Base-by-base conservation (phyloP, 2,888 invertebrate genomes). In the Lycocerus yunnanus region DNA sequence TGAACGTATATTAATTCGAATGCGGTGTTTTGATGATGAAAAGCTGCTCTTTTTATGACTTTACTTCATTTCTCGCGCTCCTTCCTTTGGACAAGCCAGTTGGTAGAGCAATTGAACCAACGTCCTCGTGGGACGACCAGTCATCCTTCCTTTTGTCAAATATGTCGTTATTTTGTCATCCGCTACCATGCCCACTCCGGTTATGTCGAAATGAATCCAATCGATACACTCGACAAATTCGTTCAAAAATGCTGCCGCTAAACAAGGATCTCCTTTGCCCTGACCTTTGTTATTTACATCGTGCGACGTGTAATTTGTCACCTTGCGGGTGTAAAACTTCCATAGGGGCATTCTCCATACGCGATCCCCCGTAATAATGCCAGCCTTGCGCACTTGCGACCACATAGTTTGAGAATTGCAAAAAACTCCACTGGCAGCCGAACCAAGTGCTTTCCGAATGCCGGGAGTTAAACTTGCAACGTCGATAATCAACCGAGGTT, bases 401-500 rank as follows among this genome's bases (percentile, higher is more conserved):
- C 89, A 91, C 83, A 90, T 84, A 1, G 84, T 83, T 68, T 87
- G 86, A 9, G 89, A 89, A 81, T 89, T 91, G 68, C 88, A 88
- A 82, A 88, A 91, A 9, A 89, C 90, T 8, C 89, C 91, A 60
- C 89, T 84, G 1, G 89, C 90, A 4, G 87, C 88, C 8, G 87
- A 85, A 1, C 91, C 91, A 21, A 91, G 82, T 11, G 90, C 90
- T 16, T 89, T 86, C 66, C 85, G 83, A 59, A 90, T 88, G 15
- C 86, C 91, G 15, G 89, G 90, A 43, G 93, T 93, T 68, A 94
- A 87, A 24, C 93, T 93, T 18, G 93, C 93, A 78, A 94, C 89
- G 82, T 94, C 93, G 15, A 94, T 84, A 43, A 94, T 89, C 15
- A 92, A 87, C 58, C 88, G 85, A 0, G 93, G 92, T 66, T 89